phyloP scores from a whole-genome alignment of 92 coral and sea anemone genomes.

The Porites lobata region DNA sequence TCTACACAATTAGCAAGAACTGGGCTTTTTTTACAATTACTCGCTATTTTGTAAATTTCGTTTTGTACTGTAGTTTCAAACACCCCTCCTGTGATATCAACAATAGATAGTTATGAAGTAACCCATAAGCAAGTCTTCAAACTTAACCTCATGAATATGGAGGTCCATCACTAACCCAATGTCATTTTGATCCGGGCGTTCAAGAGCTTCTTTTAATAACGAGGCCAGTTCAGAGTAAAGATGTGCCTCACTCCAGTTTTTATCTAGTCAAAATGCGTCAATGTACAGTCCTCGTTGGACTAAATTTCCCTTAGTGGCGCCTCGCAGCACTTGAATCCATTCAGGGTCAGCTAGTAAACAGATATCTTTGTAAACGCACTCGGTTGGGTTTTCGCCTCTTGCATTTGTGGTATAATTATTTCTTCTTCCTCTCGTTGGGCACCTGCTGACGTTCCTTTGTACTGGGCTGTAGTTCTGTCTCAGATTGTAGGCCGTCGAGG shows the following conservation, averaged over 20 bases:
- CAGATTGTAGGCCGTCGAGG: too few relatives aligned
- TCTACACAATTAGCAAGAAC: too few relatives aligned
- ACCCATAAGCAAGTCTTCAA: too few relatives aligned
- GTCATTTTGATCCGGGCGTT: conserved; percentile 9
- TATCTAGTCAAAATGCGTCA: conserved; percentile 18
- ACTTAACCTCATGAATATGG: too few relatives aligned
- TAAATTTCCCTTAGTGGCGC: conserved; percentile 15
- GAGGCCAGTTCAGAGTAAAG: conserved; percentile 13
- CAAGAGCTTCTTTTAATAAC: conserved; percentile 18
- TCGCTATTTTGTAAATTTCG: too few relatives aligned
- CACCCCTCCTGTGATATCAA: too few relatives aligned
- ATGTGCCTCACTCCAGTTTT: conserved; percentile 41
- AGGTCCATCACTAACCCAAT: conserved; percentile 14
- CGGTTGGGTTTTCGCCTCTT: too few relatives aligned
- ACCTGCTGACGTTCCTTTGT: background rate
- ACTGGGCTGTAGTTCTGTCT: too few relatives aligned
- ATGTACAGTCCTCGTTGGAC: conserved; percentile 29
- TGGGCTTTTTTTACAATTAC: too few relatives aligned
- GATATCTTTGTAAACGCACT: too few relatives aligned
- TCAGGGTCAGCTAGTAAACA: conserved; percentile 21
- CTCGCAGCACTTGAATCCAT: conserved; percentile 34
- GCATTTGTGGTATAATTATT: background rate
- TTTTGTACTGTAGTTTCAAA: too few relatives aligned
- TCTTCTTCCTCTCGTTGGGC: background rate
- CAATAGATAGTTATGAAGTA: too few relatives aligned